Conservation (phyloP, 2,113 vertebrate species). For the Opisthocomus hoazin region DNA sequence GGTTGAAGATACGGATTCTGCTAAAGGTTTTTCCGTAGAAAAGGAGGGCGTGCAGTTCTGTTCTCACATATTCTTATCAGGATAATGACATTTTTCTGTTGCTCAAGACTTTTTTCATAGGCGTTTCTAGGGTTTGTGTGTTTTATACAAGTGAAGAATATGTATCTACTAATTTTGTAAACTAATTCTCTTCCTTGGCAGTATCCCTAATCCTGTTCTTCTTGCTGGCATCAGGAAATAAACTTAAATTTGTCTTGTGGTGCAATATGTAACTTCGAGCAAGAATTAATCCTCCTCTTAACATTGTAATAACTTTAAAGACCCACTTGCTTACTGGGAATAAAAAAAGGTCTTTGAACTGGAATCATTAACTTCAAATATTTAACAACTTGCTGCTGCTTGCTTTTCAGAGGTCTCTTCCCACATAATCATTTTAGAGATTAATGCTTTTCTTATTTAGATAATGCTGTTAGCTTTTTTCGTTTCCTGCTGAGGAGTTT, state of each 20-base stretch:
- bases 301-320: background rate
- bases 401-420: constrained; percentile 2
- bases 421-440: background rate
- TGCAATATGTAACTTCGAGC: background rate
- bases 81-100: background rate
- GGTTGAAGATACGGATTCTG: background rate
- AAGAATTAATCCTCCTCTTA: constrained; percentile 22
- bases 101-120: background rate
- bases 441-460: constrained; percentile 11
- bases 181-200: background rate
- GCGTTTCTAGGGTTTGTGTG: background rate
- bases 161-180: background rate
- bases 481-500: background rate
- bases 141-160: background rate
- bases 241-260: background rate
- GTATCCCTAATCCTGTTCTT: background rate
- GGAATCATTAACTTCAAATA: constrained; percentile 3
- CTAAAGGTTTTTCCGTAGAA: background rate
- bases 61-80: background rate
- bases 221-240: background rate
- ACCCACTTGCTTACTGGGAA: background rate
- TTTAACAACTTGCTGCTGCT: constrained; percentile 15
- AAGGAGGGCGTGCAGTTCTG: background rate
- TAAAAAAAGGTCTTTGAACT: constrained; percentile 14
- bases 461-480: constrained; percentile 11